These are phyloP conservation scores for Scaptomyza pallida DNA, from an alignment of 1,140 invertebrate species.

Conservation along the genomic window DNA sequence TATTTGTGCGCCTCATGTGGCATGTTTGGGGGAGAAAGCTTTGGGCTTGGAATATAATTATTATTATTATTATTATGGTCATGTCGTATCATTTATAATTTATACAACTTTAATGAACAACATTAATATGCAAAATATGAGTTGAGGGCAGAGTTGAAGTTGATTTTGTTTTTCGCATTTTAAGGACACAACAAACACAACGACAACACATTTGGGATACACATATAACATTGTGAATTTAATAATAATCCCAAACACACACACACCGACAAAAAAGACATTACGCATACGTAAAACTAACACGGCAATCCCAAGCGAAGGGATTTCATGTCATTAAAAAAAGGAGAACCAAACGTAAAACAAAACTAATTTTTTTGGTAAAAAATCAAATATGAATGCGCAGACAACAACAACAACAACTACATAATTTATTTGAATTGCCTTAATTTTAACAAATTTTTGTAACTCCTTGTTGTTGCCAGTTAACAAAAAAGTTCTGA, in stretches of 20 bases:
- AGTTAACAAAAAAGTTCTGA: conserved; percentile 1
- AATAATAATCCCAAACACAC: conserved; percentile 57
- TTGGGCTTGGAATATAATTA: too few relatives aligned
- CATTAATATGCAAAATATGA: conserved; percentile 79
- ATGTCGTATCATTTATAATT: conserved; percentile 75
- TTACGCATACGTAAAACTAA: conserved; percentile 21
- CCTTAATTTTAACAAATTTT: conserved; percentile 48
- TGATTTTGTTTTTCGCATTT: neutral
- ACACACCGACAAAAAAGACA: neutral
- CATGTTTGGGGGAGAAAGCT: neutral
- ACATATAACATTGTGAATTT: conserved; percentile 68
- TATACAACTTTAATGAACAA: conserved; percentile 80
- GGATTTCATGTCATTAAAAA: conserved; percentile 39
- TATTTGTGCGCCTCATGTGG: conserved; percentile 21
- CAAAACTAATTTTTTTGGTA: conserved; percentile 71
- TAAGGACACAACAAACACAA: conserved; percentile 22
- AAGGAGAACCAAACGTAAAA: conserved; percentile 29
- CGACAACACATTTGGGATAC: conserved; percentile 72
- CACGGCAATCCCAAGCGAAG: conserved; percentile 19
- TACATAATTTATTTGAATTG: conserved; percentile 58
- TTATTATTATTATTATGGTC: conserved; percentile 36
- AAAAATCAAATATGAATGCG: conserved; percentile 66
- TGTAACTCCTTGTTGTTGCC: conserved; percentile 6
- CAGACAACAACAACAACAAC: conserved; percentile 6
- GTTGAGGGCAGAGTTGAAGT: conserved; percentile 14